Evolutionary conservation across 2,113 vertebrate species (phyloP).

Genomic region (Cephalophus harveyi): DNA sequence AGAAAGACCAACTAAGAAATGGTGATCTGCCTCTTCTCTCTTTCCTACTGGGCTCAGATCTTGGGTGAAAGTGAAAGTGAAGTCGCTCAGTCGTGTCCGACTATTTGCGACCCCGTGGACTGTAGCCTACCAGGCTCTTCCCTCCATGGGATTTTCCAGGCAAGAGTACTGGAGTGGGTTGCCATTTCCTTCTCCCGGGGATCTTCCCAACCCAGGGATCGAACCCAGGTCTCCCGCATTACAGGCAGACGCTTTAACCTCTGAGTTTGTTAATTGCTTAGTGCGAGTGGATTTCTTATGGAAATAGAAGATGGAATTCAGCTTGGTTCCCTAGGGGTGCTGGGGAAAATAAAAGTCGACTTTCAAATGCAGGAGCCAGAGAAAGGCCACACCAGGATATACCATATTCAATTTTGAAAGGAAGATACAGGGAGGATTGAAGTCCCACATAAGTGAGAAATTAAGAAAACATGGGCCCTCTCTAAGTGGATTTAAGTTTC

Average conservation of each 20-base stretch:
- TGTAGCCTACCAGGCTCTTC: no score
- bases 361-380: neutral
- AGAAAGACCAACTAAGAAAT: neutral
- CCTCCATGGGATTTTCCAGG: no score
- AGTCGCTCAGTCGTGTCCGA: no score
- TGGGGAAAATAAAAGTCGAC: neutral
- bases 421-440: neutral
- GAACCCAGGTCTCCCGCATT: rapidly evolving
- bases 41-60: neutral
- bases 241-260: no score
- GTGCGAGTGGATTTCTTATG: neutral
- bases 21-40: neutral
- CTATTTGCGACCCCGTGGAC: rapidly evolving
- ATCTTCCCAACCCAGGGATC: no score
- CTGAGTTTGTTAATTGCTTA: neutral
- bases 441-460: neutral
- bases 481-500: neutral
- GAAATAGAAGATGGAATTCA: neutral
- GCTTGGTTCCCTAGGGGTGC: neutral
- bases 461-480: neutral
- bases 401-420: neutral
- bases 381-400: neutral
- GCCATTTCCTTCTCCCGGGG: no score
- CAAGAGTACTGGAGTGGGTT: no score
- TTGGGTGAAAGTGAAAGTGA: neutral